Conservation (phyloP, 2,113 vertebrate genomes). For the Gavia stellata region DNA sequence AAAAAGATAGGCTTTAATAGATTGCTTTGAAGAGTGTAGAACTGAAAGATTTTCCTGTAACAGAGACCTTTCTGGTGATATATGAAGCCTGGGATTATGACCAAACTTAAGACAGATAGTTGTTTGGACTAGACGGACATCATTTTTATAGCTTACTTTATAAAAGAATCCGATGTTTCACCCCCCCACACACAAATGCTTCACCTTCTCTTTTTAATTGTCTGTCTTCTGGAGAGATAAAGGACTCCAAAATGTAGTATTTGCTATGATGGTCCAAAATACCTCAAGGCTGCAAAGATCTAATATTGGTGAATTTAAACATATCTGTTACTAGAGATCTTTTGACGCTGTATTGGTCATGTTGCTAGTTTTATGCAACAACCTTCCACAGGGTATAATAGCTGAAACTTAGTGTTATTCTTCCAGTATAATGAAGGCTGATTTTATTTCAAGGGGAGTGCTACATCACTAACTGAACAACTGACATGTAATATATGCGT, state of each 20-base stretch:
- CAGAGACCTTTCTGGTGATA: not conserved
- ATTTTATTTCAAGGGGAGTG: not conserved
- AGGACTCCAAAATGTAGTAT: not conserved
- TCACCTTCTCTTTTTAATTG: not conserved
- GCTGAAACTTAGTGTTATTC: not conserved
- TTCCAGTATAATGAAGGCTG: not conserved
- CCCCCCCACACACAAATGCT: not conserved
- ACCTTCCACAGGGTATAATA: not conserved
- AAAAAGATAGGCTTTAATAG: constrained; percentile 11
- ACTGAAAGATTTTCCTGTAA: not conserved
- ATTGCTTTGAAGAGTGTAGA: not conserved
- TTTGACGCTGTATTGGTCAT: not conserved
- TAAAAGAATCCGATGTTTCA: not conserved
- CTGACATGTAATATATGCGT: not conserved
- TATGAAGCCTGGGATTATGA: not conserved
- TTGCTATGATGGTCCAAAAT: not conserved
- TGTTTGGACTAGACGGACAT: not conserved
- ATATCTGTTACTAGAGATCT: not conserved
- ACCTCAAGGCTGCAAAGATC: not conserved
- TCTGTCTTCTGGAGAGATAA: not conserved
- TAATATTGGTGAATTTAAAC: not conserved
- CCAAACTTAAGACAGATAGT: not conserved
- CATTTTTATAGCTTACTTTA: not conserved
- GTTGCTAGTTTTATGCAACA: not conserved
- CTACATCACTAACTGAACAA: not conserved